Percentiles rank a stretch among this genome's conserved stretches.
phyloP scores from a whole-genome alignment of 2,113 vertebrate species.

The Siphamia tubifer region DNA sequence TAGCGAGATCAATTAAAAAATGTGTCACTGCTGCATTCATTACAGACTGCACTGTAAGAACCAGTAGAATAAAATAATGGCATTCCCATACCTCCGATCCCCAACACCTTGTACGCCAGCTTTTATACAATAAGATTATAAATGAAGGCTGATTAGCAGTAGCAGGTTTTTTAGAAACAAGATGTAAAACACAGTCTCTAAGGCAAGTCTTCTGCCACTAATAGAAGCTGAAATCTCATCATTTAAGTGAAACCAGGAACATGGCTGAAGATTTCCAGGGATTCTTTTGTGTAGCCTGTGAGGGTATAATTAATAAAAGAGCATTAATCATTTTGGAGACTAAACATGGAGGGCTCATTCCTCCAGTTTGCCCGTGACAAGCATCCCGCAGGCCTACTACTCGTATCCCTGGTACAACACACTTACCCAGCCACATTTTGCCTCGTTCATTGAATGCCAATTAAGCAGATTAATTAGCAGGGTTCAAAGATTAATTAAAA shows the following conservation, averaged over 20 bases:
- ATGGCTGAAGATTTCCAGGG: conserved; percentile 41
- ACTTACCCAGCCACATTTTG: conserved; percentile 36
- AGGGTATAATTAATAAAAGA: conserved; percentile 78
- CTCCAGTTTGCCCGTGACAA: conserved; percentile 58
- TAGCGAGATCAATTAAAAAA: too few species aligned
- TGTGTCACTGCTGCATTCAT: background rate
- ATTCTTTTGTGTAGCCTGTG: conserved; percentile 55
- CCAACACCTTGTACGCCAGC: background rate
- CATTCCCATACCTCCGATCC: background rate
- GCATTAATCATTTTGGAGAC: conserved; percentile 75
- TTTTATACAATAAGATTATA: background rate
- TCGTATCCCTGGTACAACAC: conserved; percentile 21
- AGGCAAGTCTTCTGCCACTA: background rate
- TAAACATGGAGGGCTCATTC: conserved; percentile 58
- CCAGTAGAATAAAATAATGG: background rate
- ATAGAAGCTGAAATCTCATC: conserved; percentile 27
- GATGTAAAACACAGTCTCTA: background rate
- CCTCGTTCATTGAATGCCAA: conserved; percentile 71
- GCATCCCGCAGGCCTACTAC: conserved; percentile 48
- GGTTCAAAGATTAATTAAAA: conserved; percentile 77
- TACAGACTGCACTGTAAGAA: background rate
- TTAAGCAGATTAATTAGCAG: conserved; percentile 73
- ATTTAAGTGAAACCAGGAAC: conserved; percentile 45
- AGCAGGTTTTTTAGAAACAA: background rate
- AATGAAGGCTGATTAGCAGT: background rate